Conservation (phyloP, 2,888 invertebrate genomes). For the Bruchidius siliquastri region DNA sequence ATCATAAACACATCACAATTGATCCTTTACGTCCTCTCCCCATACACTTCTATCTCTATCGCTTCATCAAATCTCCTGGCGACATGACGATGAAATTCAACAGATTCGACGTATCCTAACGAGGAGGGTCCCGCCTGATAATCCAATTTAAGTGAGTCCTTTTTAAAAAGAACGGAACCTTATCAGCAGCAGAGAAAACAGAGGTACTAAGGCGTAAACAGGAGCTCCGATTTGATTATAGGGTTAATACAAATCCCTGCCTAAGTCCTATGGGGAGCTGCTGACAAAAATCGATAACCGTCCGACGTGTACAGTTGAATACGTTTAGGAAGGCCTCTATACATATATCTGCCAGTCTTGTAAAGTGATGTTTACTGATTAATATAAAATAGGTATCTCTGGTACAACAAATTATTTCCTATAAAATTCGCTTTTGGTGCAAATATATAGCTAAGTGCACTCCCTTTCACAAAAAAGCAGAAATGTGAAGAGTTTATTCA, state of each 20-base stretch:
- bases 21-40: background rate
- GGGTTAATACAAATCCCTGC: conserved; percentile 29
- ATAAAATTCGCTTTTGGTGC: too few relatives aligned
- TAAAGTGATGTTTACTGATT: too few relatives aligned
- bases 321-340: background rate
- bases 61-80: background rate
- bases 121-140: background rate
- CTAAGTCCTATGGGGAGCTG: background rate
- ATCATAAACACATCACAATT: background rate
- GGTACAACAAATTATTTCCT: too few relatives aligned
- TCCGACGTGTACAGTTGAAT: background rate
- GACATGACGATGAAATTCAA: background rate
- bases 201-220: conserved; percentile 23
- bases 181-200: conserved; percentile 9
- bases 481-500: too few relatives aligned
- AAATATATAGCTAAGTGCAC: too few relatives aligned
- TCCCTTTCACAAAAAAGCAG: too few relatives aligned
- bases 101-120: background rate
- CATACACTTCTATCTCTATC: background rate
- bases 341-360: background rate
- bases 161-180: background rate
- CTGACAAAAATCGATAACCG: background rate
- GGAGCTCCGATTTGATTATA: conserved; percentile 31
- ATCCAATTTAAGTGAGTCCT: background rate
- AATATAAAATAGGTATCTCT: too few relatives aligned